Evolutionary conservation across 2,113 vertebrate genomes (phyloP).

Genomic region (Hystrix brachyura): DNA sequence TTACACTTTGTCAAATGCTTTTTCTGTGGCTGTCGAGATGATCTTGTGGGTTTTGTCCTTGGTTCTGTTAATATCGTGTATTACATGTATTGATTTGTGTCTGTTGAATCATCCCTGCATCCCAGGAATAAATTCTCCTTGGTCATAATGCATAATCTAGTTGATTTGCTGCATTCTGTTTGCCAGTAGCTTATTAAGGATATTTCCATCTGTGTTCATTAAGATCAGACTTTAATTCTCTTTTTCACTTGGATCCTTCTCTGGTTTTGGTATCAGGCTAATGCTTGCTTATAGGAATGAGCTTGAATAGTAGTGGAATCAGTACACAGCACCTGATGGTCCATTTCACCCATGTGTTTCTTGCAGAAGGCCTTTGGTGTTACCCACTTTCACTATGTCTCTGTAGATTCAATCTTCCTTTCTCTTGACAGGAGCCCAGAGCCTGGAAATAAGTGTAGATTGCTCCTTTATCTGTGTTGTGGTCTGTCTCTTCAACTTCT

Average conservation of each 20-base stretch:
- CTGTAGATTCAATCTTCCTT: background rate
- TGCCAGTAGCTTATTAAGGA: background rate
- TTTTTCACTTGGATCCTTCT: background rate
- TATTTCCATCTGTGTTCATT: background rate
- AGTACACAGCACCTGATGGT: background rate
- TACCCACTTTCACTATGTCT: background rate
- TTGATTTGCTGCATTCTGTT: background rate
- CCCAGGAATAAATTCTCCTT: background rate
- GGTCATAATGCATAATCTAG: background rate
- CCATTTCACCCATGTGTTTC: too few relatives aligned
- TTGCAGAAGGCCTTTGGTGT: too few relatives aligned
- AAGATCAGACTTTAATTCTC: background rate
- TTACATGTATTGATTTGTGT: background rate
- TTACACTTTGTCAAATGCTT: background rate
- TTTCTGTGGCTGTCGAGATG: background rate
- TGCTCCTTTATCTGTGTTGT: background rate
- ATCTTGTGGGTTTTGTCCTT: background rate
- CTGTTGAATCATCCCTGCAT: background rate
- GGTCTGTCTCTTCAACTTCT: background rate
- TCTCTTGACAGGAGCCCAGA: background rate
- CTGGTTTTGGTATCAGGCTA: background rate
- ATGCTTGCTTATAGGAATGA: background rate
- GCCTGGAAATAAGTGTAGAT: background rate
- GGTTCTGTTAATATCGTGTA: background rate
- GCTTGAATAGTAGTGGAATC: background rate